A percentile compares a stretch with the other conserved stretches of the same genome.
phyloP scores from a whole-genome alignment of 1,140 invertebrate genomes.

The Zaprionus nigranus region DNA sequence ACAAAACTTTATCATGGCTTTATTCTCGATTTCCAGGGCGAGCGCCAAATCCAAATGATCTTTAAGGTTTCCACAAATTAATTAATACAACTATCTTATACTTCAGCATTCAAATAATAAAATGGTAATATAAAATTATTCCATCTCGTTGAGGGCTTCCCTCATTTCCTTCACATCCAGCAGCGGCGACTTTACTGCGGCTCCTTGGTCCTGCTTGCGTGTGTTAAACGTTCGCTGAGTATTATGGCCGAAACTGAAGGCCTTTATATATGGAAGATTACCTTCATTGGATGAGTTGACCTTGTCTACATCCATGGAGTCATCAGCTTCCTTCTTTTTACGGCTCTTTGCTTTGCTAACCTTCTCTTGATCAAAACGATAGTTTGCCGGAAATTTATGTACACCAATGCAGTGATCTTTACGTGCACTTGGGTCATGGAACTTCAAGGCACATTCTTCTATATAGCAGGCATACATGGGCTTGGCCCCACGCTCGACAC shows the following conservation, averaged over 20 bases:
- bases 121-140: conserved; percentile 59
- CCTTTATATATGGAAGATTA: conserved; percentile 38
- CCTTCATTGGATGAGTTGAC: background rate
- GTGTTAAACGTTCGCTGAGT: conserved; percentile 53
- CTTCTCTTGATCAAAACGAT: conserved; percentile 85
- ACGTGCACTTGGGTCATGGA: conserved; percentile 85
- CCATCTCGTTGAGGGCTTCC: conserved; percentile 61
- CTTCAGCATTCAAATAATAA: conserved; percentile 62
- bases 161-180: conserved; percentile 54
- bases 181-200: conserved; percentile 39
- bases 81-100: conserved; percentile 49
- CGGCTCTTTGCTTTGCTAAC: conserved; percentile 33
- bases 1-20: conserved; percentile 34
- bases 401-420: conserved; percentile 87
- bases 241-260: conserved; percentile 50
- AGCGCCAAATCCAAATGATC: conserved; percentile 72
- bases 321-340: background rate
- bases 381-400: conserved; percentile 89
- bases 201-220: background rate
- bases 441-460: conserved; percentile 87
- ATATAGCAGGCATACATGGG: conserved; percentile 88
- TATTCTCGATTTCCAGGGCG: conserved; percentile 58
- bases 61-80: conserved; percentile 48
- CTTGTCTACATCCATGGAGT: conserved; percentile 57
- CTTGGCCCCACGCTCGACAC: conserved; percentile 86